These are phyloP conservation scores for Perca flavescens DNA, from an alignment of 2,113 vertebrate genomes.

Conservation along the genomic window DNA sequence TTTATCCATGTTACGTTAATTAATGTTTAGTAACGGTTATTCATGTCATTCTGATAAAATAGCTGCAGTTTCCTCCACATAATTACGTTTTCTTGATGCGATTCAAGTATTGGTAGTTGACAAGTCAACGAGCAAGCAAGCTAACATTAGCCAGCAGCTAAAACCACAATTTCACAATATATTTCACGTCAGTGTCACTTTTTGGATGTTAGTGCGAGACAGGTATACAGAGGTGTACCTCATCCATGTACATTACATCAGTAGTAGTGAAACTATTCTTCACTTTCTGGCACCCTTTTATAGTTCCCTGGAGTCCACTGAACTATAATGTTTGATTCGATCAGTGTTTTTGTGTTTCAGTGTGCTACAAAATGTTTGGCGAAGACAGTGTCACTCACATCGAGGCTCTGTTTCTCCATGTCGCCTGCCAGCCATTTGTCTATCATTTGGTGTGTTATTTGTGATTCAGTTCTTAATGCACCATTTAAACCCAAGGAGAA, in stretches of 20 bases:
- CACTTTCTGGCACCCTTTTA: background rate
- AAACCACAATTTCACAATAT: too few species aligned
- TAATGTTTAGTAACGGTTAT: too few species aligned
- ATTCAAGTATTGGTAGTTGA: too few species aligned
- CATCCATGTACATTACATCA: background rate
- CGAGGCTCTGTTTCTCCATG: background rate
- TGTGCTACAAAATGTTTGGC: slow-evolving; percentile 3
- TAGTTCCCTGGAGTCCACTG: background rate
- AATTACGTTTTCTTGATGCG: too few species aligned
- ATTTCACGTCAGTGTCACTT: too few species aligned
- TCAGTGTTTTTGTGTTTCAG: background rate
- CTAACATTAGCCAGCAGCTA: too few species aligned
- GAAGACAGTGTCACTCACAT: slow-evolving; percentile 18
- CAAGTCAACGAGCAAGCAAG: too few species aligned
- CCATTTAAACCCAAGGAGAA: slow-evolving; percentile 11
- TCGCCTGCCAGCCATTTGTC: background rate
- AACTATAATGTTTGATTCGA: background rate
- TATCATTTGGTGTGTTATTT: slow-evolving; percentile 10
- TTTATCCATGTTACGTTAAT: too few species aligned
- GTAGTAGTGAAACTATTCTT: background rate
- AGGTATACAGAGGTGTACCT: background rate
- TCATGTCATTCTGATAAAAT: too few species aligned
- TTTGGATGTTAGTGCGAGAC: too few species aligned
- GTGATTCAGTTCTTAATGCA: background rate
- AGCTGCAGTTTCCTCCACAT: too few species aligned